Base-by-base conservation (phyloP, 2,797 vertebrate species). In the Acomys russatus region DNA sequence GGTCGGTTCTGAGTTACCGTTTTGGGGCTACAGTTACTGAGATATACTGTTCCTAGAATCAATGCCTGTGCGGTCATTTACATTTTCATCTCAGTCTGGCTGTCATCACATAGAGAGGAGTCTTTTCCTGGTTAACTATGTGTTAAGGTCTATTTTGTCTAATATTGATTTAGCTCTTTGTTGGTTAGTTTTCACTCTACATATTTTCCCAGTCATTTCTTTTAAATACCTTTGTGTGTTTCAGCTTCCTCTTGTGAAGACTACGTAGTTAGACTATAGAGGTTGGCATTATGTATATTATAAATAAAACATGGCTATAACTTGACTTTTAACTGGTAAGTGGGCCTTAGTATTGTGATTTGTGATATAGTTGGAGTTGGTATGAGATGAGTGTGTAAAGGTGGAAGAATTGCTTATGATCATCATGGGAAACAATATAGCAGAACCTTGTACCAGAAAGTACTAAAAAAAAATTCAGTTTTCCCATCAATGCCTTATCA, bases 141-240 rank as follows among this genome's bases (percentile, higher is more conserved):
- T 23, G 51, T 96, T 73, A 71, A 92, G 61, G 49, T 73, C 54
- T n/a, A 8, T 84, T 88, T 94, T 74, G 28, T 87, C 54, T 93
- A 59, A 56, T 90, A 61, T 23, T 90, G 68, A 44, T 83, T 83
- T 54, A 88, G 64, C 28, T 92, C 35, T 54, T 91, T 63, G 44
- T 79, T 10, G 9, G 35, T 90, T 90, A 87, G 14, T 59, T 91
- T 87, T 94, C 94, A 20, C n/a, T 64, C 84, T 54, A 63, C 9
- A 51, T 95, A 71, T 80, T 92, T 94, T 97, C 76, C 20, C 9
- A 68, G 35, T 80, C 7, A 94, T 73, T 94, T 94, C 70, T 90
- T 92, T 95, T 71, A 82, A 61, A 61, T 64, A 6, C 56, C 18
- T 90, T 93, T 91, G 9, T 44, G 35, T 92, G 17, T 76, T 87